A percentile compares a stretch with the other conserved stretches of the same genome.
Conservation (phyloP, 2,888 invertebrate species). For the Drepana falcataria region DNA sequence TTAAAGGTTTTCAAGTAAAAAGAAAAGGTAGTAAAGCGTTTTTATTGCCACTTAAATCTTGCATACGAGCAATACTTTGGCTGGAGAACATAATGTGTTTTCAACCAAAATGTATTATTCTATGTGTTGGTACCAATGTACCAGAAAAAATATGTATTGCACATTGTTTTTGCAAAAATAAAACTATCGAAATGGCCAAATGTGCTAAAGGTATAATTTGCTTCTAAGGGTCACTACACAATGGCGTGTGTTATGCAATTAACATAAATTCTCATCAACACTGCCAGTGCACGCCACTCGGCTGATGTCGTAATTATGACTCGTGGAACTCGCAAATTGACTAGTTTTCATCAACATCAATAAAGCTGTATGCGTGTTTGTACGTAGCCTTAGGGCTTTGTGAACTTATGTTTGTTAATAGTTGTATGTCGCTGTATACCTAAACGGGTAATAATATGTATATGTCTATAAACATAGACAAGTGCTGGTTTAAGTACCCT, state of each 20-base stretch:
- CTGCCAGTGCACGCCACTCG: slow-evolving; percentile 9
- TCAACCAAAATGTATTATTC: no score
- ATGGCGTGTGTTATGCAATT: slow-evolving; percentile 15
- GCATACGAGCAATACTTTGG: no score
- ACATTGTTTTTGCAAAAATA: not conserved
- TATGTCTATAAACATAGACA: no score
- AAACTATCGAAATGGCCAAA: not conserved
- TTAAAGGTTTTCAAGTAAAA: no score
- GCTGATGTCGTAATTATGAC: slow-evolving; percentile 16
- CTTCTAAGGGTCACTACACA: slow-evolving; percentile 9
- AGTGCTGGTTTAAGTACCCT: no score
- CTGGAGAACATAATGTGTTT: no score
- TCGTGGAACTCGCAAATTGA: slow-evolving; percentile 10
- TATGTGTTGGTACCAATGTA: no score
- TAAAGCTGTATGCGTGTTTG: slow-evolving; percentile 1
- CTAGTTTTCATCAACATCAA: slow-evolving; percentile 5
- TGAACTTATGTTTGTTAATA: not conserved
- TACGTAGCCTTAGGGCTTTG: not conserved
- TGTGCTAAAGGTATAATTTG: not conserved
- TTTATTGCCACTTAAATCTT: no score
- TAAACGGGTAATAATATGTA: no score
- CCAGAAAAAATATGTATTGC: no score
- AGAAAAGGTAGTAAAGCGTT: no score
- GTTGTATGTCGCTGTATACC: no score
- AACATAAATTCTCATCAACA: slow-evolving; percentile 12